Percentiles rank a stretch among this genome's conserved stretches.
These are phyloP conservation scores for Periparus ater DNA, from an alignment of 2,797 vertebrate genomes.

Conservation along the genomic window DNA sequence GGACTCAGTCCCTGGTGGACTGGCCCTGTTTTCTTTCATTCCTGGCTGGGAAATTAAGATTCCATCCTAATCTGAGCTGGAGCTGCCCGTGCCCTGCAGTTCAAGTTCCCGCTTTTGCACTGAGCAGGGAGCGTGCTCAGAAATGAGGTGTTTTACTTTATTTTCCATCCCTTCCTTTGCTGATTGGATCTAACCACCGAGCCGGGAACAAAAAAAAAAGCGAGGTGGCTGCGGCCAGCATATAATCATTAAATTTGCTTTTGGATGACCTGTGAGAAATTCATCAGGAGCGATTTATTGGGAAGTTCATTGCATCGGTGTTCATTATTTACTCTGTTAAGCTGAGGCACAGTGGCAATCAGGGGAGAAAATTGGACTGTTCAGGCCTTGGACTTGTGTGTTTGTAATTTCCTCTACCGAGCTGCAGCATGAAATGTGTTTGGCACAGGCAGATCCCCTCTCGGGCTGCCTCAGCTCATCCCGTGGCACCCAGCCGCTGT, in stretches of 20 bases:
- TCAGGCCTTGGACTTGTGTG: background rate
- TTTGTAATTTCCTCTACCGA: background rate
- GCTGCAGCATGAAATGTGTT: background rate
- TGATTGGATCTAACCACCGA: background rate
- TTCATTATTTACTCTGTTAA: constrained; percentile 49
- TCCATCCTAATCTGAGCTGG: background rate
- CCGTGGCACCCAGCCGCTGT: fast-evolving
- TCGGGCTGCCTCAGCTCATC: background rate
- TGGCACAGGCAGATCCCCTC: background rate
- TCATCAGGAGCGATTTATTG: constrained; percentile 9
- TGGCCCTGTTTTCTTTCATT: background rate
- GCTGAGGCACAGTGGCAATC: constrained; percentile 26
- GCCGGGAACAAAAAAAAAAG: background rate
- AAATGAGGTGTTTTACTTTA: background rate
- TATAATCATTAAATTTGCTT: constrained; percentile 39
- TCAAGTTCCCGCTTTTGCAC: background rate
- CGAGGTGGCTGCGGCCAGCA: background rate
- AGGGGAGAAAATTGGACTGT: constrained; percentile 33
- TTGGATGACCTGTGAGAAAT: constrained; percentile 9
- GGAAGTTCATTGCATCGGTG: background rate
- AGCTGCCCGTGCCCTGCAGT: background rate
- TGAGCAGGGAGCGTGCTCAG: background rate
- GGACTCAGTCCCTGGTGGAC: background rate
- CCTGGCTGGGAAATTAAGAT: background rate
- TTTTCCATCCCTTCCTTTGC: background rate